Evolutionary conservation across 2,888 invertebrate species (phyloP), one percentile per base, ranked within the genome.

Genomic region (Marasmarcha lunaedactyla): DNA sequence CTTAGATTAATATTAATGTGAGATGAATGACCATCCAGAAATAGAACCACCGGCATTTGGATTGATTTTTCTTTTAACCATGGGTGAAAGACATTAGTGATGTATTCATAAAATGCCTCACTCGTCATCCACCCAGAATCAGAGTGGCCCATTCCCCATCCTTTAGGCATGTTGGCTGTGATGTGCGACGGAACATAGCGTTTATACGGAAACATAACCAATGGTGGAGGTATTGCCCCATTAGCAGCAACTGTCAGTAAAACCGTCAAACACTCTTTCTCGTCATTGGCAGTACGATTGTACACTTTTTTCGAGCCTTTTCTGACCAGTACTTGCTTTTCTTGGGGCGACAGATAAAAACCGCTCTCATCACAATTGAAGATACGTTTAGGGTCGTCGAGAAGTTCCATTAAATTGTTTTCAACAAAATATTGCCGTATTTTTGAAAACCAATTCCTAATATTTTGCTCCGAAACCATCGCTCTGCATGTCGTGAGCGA

Each of bases 91-190:
- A 60, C 42, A 45, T 66, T 65, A 2, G 55, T 47, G 34, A 6
- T 50, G 45, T 58, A 70, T 47, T 71, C 62, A 46, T 48, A 68
- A n/a, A 73, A 70, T 3, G 51, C 52, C 46, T 57, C 57, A 1
- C 51, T 45, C 7, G 56, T 67, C 65, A 71, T 71, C 66, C 71
- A 71, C 7, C 67, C 66, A 39, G 40, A 56, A n/a, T 69, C 64
- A 11, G 62, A 59, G 37, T 49, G 55, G 14, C 65, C 68, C 25
- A 63, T 43, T 34, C 52, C 52, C 65, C 64, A 72, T 7, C 41
- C 48, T 41, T 44, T 37, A 35, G 60, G 58, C 14, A 13, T 34
- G 14, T 34, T 34, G 34, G 34, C 34, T 34, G 25, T 7, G 20
- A 20, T 20, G 11, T 15, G n/a, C n/a, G 36, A 36, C 15, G 37